Evolutionary conservation across 2,888 invertebrate species (phyloP), one percentile per base, ranked within the genome.

Genomic region (Aphodius granarius): DNA sequence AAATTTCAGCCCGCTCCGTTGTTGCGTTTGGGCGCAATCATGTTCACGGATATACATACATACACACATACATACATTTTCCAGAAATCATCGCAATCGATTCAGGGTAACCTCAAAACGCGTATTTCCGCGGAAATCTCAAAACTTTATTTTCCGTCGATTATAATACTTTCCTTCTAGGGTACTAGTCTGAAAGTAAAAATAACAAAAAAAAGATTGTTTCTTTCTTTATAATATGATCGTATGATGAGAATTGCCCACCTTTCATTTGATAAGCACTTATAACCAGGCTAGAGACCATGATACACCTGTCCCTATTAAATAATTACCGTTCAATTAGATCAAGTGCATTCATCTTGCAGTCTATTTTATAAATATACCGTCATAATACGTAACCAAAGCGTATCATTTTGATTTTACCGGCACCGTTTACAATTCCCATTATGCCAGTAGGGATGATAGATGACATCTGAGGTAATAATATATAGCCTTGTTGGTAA

Each of bases 381-480:
- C 43, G 43, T 43, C 43, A 43, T 43, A 43, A 43, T 43, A 43
- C 43, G 43, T 43, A 43, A 43, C 43, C 43, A 43, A 43, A 43
- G 43, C 43, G 43, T 43, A 43, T 43, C 43, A 43, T 43, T 43
- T 43, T 43, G 43, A 43, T 43, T 43, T 43, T 43, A 43, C 43
- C 43, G 43, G 43, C 43, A 43, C 43, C 65, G 65, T n/a, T 16
- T 16, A 16, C 17, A 65, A 65, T 65, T 65, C 17, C 65, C 65
- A 65, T 65, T 65, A 65, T 65, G 65, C 65, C 65, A 65, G 65
- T 6, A 19, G 20, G 21, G 68, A 68, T 68, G 68, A 68, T 19
- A 19, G 68, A 68, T 68, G 68, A 20, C 68, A 68, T 68, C 68
- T 66, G 68, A n/a, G 68, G 68, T 68, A 68, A 68, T 68, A 68